These are phyloP conservation scores for Microplitis manilae DNA, from an alignment of 2,888 invertebrate species.

Conservation along the genomic window DNA sequence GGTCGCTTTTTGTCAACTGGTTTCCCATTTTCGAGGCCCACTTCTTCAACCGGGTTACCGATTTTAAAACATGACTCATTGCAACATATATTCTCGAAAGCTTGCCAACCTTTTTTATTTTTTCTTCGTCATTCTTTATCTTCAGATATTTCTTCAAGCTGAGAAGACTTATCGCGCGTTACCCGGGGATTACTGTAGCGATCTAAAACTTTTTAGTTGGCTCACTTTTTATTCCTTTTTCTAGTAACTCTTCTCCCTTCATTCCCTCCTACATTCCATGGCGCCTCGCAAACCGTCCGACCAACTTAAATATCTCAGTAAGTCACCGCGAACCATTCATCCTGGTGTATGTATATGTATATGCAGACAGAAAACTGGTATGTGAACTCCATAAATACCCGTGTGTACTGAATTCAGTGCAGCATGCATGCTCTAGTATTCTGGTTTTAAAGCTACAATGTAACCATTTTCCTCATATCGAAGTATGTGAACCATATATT, in stretches of 20 bases:
- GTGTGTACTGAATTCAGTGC: background rate
- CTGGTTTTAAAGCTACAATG: too few relatives aligned
- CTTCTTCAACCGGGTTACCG: background rate
- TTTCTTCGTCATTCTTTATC: background rate
- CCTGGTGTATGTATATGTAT: constrained; percentile 13
- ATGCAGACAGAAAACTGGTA: background rate
- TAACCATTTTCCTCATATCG: too few relatives aligned
- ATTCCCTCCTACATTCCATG: constrained; percentile 21
- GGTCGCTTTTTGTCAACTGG: background rate
- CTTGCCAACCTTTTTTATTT: background rate
- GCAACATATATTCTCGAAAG: background rate
- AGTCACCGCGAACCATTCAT: constrained; percentile 44
- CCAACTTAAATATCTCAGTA: constrained; percentile 41
- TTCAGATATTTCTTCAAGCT: constrained; percentile 47
- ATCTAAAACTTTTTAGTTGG: constrained; percentile 50
- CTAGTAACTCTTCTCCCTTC: background rate
- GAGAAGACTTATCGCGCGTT: constrained; percentile 63
- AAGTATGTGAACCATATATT: too few relatives aligned
- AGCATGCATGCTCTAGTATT: too few relatives aligned
- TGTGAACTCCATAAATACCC: background rate
- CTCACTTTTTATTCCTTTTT: constrained; percentile 35
- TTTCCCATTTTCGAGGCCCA: background rate
- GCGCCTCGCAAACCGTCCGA: constrained; percentile 30
- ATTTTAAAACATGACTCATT: background rate
- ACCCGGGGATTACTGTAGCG: constrained; percentile 61